phyloP scores from a whole-genome alignment of 1,140 invertebrate species.

The Bombus fervidus region DNA sequence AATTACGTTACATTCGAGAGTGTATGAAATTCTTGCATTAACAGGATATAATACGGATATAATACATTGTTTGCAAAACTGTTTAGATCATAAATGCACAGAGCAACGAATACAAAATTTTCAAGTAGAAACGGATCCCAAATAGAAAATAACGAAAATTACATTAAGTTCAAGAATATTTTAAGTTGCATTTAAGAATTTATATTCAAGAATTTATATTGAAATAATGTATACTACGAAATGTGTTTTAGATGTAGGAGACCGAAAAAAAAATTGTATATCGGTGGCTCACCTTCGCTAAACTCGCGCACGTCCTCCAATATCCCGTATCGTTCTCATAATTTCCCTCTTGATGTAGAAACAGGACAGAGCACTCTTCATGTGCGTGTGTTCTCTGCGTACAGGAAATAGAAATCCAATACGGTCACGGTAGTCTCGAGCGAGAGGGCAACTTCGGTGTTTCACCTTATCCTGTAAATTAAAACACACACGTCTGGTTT shows the following conservation, averaged over 20 bases:
- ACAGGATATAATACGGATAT: too few species aligned
- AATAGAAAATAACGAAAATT: too few species aligned
- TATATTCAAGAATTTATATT: neutral
- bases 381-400: constrained; percentile 17
- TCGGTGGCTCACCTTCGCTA: neutral
- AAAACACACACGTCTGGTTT: neutral
- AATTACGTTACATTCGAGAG: too few species aligned
- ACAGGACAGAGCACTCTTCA: constrained; percentile 22
- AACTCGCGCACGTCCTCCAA: neutral
- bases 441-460: constrained; percentile 1
- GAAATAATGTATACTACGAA: neutral
- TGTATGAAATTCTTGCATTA: too few species aligned
- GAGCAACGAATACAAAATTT: too few species aligned
- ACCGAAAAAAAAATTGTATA: neutral
- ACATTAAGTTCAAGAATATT: too few species aligned
- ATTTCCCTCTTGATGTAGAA: constrained; percentile 24
- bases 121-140: too few species aligned
- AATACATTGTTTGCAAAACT: too few species aligned
- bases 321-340: constrained; percentile 32
- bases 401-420: constrained; percentile 49
- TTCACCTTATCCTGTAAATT: constrained; percentile 35
- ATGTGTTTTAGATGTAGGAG: neutral
- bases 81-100: too few species aligned
- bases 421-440: constrained; percentile 34
- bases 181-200: too few species aligned